Evolutionary conservation across 2,797 vertebrate species (phyloP), one percentile per base, ranked within the genome.

Genomic region (Pitangus sulphuratus): DNA sequence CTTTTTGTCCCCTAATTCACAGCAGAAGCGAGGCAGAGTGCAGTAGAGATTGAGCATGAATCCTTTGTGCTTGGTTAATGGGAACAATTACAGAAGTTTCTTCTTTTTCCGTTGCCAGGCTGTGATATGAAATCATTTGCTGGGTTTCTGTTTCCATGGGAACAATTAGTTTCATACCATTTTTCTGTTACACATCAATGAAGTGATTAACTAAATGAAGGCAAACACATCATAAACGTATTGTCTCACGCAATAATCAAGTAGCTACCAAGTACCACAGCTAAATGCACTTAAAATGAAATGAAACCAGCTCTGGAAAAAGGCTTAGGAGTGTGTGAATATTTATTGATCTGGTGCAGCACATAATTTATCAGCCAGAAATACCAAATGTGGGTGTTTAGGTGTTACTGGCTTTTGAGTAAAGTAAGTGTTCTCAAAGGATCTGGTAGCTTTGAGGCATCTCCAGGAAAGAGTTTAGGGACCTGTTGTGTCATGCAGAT

Each of bases 71-170:
- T 21, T 61, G 62, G 26, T 66, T 95, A 93, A 91, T 95, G 95
- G 95, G 92, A 96, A 95, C 91, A 95, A 95, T 96, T 96, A 97
- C 91, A 87, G 81, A 90, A 72, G 64, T 95, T 96, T 96, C 95
- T 95, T 97, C 95, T 96, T 96, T 71, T 97, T 96, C 96, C 81
- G 53, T 62, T 95, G 96, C 96, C 95, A 96, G 95, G 88, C 78
- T 90, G 90, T 26, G 86, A 95, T 93, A 84, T 80, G 60, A 95
- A 96, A 85, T 96, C 81, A 80, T 75, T 94, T 75, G 54, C 90
- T 22, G 77, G 61, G 69, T 93, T 95, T 58, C 80, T 62, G 94
- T 95, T 93, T 35, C 93, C 84, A 85, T 4, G 42, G 93, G 60
- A 95, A 96, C 94, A 83, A 94, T 93, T 89, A 33, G 60, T 74